A percentile compares a stretch with the other conserved stretches of the same genome.
Conservation (phyloP, 2,113 vertebrate genomes). For the Syngnathus scovelli region DNA sequence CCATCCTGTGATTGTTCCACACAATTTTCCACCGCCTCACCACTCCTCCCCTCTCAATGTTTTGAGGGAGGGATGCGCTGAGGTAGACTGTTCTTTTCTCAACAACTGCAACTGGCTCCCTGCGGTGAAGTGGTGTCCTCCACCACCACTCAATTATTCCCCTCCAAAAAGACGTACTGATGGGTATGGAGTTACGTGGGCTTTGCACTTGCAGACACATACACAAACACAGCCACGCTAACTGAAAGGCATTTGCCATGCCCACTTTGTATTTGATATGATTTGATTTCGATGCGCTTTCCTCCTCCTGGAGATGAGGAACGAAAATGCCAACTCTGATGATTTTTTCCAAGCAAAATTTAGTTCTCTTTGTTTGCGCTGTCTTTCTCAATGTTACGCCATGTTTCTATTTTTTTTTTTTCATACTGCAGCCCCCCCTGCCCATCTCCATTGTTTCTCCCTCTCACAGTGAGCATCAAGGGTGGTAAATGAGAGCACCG, state of each 20-base stretch:
- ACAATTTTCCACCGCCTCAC: conserved; percentile 8
- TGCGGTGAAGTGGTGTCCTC: conserved; percentile 59
- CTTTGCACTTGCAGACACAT: conserved; percentile 9
- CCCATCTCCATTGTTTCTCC: background rate
- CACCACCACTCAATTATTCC: conserved; percentile 65
- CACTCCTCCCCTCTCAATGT: conserved; percentile 33
- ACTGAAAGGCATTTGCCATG: conserved; percentile 8
- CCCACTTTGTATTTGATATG: conserved; percentile 13
- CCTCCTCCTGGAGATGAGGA: conserved; percentile 9
- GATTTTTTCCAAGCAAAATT: conserved; percentile 19
- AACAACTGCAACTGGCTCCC: conserved; percentile 62
- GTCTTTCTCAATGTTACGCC: background rate
- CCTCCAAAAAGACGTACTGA: conserved; percentile 59
- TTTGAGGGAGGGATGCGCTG: conserved; percentile 26
- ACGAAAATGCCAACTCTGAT: conserved; percentile 15
- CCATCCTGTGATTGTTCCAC: conserved; percentile 8
- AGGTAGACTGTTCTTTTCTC: conserved; percentile 63
- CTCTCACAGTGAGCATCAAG: conserved; percentile 36
- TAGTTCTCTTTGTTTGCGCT: background rate
- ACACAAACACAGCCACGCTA: background rate
- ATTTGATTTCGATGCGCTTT: background rate
- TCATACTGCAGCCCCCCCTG: conserved; percentile 2
- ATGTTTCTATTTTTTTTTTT: background rate
- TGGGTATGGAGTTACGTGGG: conserved; percentile 41
- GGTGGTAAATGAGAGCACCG: conserved; percentile 52